Base-by-base conservation (phyloP, 2,888 invertebrate species). In the Troides aeacus region DNA sequence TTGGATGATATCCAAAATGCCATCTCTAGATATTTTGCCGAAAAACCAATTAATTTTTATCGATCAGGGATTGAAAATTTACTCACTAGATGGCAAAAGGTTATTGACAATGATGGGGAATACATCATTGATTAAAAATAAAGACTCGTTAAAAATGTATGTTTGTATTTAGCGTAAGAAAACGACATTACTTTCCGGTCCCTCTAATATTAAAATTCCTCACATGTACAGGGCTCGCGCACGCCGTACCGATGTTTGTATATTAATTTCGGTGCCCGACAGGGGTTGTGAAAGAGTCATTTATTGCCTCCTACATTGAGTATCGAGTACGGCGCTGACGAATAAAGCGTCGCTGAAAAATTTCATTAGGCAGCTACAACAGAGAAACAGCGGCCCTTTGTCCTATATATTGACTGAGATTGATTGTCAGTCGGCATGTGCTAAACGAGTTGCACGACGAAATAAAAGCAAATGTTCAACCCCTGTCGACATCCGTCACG, bases 371-470 rank as follows among this genome's bases (percentile, higher is more conserved):
- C 79, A 81, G 78, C 79, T 81, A 82, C 84, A 83, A 82, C 81
- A 84, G 80, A 81, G 84, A 84, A 83, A 87, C 87, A 87, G 84
- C 83, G 82, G 80, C 82, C 87, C 89, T 89, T 88, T 88, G 87
- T 90, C 83, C 85, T 80, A 86, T 81, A 87, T 90, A 90, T 90
- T 89, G 89, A 89, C 90, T 87, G 87, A 86, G 90, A 90, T 88
- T 90, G 91, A 91, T 90, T 88, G 90, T 89, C 91, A 89, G 87
- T 82, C 85, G 87, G 86, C 86, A 86, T 86, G 86, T 84, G 86
- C 86, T 88, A 87, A 89, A 89, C 89, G 90, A 87, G 87, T 88
- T 86, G 86, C 81, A 77, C 76, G 84, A 82, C 80, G 81, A 89
- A 90, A 90, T 88, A 90, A 90, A 88, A 90, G 84, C 87, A 87